Conservation (phyloP, 2,113 vertebrate species). For the Sprattus sprattus region DNA sequence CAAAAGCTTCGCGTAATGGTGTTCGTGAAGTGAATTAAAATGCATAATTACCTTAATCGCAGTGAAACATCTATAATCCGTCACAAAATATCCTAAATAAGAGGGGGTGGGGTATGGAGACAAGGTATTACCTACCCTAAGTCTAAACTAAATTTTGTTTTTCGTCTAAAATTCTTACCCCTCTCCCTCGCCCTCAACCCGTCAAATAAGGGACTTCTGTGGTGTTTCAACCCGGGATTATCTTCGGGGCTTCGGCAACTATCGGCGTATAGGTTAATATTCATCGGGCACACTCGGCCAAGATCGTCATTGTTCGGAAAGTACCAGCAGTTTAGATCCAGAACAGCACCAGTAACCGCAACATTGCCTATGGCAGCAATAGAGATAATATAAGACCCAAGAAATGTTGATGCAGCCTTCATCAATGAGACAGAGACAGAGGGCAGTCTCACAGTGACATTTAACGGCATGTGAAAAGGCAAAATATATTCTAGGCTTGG, state of each 20-base stretch:
- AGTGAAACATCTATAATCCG: background rate
- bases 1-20: background rate
- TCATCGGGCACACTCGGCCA: conserved; percentile 56
- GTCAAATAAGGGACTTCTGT: conserved; percentile 45
- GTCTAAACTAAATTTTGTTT: conserved; percentile 17
- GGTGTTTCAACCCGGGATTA: conserved; percentile 43
- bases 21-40: conserved; percentile 6
- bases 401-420: background rate
- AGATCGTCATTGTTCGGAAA: conserved; percentile 44
- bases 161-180: conserved; percentile 28
- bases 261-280: conserved; percentile 46
- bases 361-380: background rate
- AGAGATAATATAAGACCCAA: background rate
- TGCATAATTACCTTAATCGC: conserved; percentile 29
- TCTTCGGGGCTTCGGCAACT: conserved; percentile 50
- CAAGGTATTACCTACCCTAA: background rate
- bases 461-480: background rate
- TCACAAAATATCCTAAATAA: background rate
- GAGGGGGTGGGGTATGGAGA: conserved; percentile 38
- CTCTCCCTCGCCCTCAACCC: conserved; percentile 47
- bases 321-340: background rate
- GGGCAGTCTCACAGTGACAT: background rate
- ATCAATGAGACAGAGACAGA: background rate
- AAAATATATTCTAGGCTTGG: background rate
- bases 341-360: conserved; percentile 2